Evolutionary conservation across 2,113 vertebrate genomes (phyloP), one percentile per base, ranked within the genome.

Genomic region (Lasiurus cinereus): DNA sequence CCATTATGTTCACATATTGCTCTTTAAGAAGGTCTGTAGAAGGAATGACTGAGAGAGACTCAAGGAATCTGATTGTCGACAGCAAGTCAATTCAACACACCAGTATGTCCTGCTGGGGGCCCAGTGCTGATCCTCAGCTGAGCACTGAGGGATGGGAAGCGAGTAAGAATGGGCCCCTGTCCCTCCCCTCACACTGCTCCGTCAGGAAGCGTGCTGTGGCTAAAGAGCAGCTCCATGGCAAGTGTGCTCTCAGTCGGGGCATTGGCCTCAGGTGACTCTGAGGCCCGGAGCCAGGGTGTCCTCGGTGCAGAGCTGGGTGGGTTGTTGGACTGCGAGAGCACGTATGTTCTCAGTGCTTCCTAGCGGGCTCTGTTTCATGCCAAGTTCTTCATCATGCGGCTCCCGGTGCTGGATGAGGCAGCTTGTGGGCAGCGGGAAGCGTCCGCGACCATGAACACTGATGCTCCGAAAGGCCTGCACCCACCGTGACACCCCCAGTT

Each of bases 131-230:
- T 0, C 10, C 33, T 10, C 33, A 14, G 46, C 59, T 27, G n/a
- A 62, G 79, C 2, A 2, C 22, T 1, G 8, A 76, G 83, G 4
- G 3, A 3, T 21, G 27, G 15, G 8, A 46, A 16, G 29, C 0
- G 33, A 31, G 6, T 43, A 22, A 13, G 43, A 46, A 69, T 2
- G 4, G 29, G 73, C 69, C 33, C 22, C 4, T 0, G 6, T 18
- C 1, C 46, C 21, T 24, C 8, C 29, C 24, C 18, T 66, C 67
- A 14, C 2, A 24, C 7, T 6, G 62, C 27, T 62, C 54, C 3
- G 1, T 39, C 59, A 27, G n/a, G 14, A 4, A 33, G 4, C 19
- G 33, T 11, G 43, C 5, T 0, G 36, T 11, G 39, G 73, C 39
- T 19, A 14, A 43, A 24, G 36, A 3, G 22, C 6, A 11, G 29